Base-by-base conservation (phyloP, 2,113 vertebrate genomes). In the Copsychus sechellarum region DNA sequence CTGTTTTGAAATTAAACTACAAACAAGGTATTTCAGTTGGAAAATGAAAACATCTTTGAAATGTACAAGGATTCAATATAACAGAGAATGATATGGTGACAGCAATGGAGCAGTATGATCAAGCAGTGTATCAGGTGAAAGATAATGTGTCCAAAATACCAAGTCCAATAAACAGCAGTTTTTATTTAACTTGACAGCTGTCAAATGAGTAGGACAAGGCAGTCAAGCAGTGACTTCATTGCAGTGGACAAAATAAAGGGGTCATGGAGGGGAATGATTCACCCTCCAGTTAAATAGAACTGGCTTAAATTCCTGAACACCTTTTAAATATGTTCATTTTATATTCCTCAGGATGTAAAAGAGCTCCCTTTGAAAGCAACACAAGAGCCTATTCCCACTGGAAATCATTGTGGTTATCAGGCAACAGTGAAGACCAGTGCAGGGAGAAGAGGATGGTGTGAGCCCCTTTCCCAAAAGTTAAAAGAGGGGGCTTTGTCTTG, bases 101-200 rank as follows among this genome's bases (percentile, higher is more conserved):
- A 91, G 78, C 74, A 88, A 19, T 24, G 51, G 47, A 72, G 58
- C 1, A 0, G 38, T 74, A 81, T 51, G 69, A 76, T 92, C 86
- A 86, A 83, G 78, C 45, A 81, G 24, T 40, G 14, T 70, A 73
- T 83, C 87, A 88, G 93, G 65, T 92, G 80, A 95, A 94, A 79
- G 31, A 83, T 40, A 91, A 81, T 42, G 36, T 93, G 89, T 78
- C 77, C 90, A 81, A 92, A 95, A 79, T 66, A 79, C 91, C 82
- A 92, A 89, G 50, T 93, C 42, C 1, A 85, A 94, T 86, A 89
- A 82, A 53, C 19, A 92, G 47, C 64, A 95, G 33, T 67, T 95
- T 95, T 90, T 74, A 95, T 95, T 87, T 29, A 73, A 84, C 85
- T 67, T 95, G 94, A 86, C 90, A 95, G 88, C 93, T 95, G 93